phyloP scores from a whole-genome alignment of 2,888 invertebrate species.

The Gnatocerus cornutus region DNA sequence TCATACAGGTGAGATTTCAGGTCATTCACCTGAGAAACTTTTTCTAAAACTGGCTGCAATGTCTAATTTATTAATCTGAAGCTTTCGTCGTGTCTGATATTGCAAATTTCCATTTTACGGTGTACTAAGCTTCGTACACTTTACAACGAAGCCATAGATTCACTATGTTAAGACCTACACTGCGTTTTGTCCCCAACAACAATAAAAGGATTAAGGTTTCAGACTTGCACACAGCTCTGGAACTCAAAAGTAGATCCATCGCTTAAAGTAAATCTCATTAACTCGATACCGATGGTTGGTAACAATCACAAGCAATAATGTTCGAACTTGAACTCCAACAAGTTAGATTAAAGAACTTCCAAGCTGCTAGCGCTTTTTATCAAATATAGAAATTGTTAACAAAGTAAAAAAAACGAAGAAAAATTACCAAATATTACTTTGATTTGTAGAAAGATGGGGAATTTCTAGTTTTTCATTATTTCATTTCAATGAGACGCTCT shows the following conservation, averaged over 20 bases:
- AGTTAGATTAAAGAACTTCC: not conserved
- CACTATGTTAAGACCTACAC: conserved; percentile 9
- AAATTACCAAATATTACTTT: too few relatives aligned
- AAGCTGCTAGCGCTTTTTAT: not conserved
- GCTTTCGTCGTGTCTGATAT: not conserved
- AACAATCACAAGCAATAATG: conserved; percentile 5
- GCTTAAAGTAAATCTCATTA: conserved; percentile 18
- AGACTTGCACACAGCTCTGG: conserved; percentile 6
- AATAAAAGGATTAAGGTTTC: conserved; percentile 21
- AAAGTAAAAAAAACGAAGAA: too few relatives aligned
- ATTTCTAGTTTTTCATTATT: too few relatives aligned
- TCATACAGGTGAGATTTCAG: too few relatives aligned
- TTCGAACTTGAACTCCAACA: not conserved
- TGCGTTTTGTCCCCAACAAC: conserved; percentile 17
- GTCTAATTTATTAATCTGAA: too few relatives aligned
- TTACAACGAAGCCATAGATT: conserved; percentile 1
- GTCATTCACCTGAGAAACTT: too few relatives aligned
- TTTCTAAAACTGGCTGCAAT: too few relatives aligned
- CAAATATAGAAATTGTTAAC: too few relatives aligned
- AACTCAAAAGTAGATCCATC: conserved; percentile 6
- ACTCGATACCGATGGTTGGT: conserved; percentile 10
- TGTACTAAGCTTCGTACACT: not conserved
- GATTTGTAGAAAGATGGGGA: too few relatives aligned
- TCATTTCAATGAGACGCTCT: too few relatives aligned
- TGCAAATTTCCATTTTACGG: not conserved